phyloP scores from a whole-genome alignment of 2,888 invertebrate species.

The Trachelus troglodyta region DNA sequence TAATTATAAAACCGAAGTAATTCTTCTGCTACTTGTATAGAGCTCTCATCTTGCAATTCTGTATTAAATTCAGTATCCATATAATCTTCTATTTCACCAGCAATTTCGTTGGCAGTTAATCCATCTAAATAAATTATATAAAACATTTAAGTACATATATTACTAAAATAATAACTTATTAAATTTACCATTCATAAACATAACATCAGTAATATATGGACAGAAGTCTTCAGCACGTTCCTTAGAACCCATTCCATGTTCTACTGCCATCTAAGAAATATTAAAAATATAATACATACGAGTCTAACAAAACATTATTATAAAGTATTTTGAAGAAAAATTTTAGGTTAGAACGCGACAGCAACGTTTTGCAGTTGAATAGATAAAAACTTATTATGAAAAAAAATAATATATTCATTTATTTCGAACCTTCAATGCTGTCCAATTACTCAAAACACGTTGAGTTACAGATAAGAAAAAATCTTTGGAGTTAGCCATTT shows the following conservation, averaged over 20 bases:
- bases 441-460: conserved; percentile 62
- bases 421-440: conserved; percentile 48
- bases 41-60: conserved; percentile 55
- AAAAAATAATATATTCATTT: not conserved
- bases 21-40: conserved; percentile 53
- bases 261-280: conserved; percentile 49
- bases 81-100: conserved; percentile 54
- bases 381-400: not conserved
- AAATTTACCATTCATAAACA: conserved; percentile 54
- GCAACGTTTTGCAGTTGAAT: not conserved
- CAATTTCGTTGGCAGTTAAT: conserved; percentile 46
- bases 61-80: conserved; percentile 54
- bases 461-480: conserved; percentile 44
- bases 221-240: conserved; percentile 50
- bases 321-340: not conserved
- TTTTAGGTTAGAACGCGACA: not conserved
- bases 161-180: not conserved
- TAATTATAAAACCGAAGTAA: conserved; percentile 51
- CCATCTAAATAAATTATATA: conserved; percentile 38
- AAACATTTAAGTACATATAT: not conserved
- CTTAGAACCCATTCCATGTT: conserved; percentile 56
- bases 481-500: conserved; percentile 43
- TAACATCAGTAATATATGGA: conserved; percentile 47
- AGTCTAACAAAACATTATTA: conserved; percentile 9
- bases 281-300: not conserved